phyloP scores from a whole-genome alignment of 1,140 invertebrate species.

The Cherax quadricarinatus region DNA sequence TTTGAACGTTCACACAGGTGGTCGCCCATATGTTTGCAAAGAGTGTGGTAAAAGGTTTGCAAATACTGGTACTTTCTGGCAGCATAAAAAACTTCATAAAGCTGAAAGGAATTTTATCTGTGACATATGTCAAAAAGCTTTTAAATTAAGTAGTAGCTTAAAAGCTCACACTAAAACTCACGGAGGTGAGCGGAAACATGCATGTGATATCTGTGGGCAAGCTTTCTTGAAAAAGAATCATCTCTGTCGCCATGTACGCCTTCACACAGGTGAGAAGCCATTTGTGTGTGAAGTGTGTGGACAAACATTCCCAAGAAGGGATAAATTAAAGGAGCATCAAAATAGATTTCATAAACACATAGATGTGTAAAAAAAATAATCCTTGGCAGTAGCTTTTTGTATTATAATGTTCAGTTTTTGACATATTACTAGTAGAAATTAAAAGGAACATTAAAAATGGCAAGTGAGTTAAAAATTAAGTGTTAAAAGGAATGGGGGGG shows the following conservation, averaged over 20 bases:
- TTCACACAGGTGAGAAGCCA: conserved; percentile 9
- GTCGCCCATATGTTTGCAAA: not conserved
- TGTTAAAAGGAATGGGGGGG: too few relatives aligned
- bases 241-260: not conserved
- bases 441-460: too few relatives aligned
- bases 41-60: not conserved
- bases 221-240: conserved; percentile 17
- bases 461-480: too few relatives aligned
- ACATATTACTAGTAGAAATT: too few relatives aligned
- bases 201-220: conserved; percentile 22
- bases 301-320: conserved; percentile 7
- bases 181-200: not conserved
- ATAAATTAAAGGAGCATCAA: conserved; percentile 26
- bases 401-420: too few relatives aligned
- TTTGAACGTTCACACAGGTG: not conserved
- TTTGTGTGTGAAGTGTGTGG: conserved; percentile 19
- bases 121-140: conserved; percentile 7
- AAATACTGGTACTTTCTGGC: conserved; percentile 5
- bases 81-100: not conserved
- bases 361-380: not conserved
- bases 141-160: not conserved
- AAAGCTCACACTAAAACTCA: conserved; percentile 14
- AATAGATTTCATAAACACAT: conserved; percentile 1
- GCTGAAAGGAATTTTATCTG: conserved; percentile 15
- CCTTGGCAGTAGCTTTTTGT: not conserved